These are phyloP conservation scores for Triplophysa bombifrons DNA, from an alignment of 2,797 vertebrate genomes.

Conservation along the genomic window DNA sequence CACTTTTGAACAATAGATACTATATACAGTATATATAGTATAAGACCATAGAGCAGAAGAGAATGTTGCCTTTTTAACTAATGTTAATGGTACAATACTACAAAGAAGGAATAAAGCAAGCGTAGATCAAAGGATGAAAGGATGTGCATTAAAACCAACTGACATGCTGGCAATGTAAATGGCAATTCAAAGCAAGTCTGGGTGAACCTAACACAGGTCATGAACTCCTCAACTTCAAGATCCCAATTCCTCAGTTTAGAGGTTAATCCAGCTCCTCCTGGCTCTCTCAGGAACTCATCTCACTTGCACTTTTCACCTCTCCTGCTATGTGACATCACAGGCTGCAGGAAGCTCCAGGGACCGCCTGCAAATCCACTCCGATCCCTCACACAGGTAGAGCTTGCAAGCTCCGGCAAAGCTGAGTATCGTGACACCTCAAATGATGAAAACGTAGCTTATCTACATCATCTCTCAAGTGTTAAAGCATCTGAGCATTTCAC, in stretches of 20 bases:
- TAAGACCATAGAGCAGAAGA: background rate
- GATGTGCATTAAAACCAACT: background rate
- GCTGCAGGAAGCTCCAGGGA: conserved; percentile 51
- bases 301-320: conserved; percentile 26
- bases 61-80: background rate
- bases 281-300: conserved; percentile 17
- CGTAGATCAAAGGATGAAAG: conserved; percentile 49
- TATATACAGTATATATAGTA: background rate
- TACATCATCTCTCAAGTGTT: conserved; percentile 31
- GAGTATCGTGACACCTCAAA: background rate
- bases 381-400: conserved; percentile 37
- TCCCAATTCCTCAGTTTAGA: conserved; percentile 46
- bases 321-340: conserved; percentile 48
- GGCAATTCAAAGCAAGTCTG: conserved; percentile 34
- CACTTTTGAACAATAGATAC: too few species aligned
- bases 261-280: conserved; percentile 54
- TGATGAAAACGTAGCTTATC: conserved; percentile 33
- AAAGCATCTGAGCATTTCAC: conserved; percentile 41
- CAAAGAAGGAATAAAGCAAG: conserved; percentile 14
- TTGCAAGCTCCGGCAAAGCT: conserved; percentile 10
- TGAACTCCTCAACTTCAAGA: conserved; percentile 52
- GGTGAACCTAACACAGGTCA: conserved; percentile 45
- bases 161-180: conserved; percentile 25
- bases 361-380: conserved; percentile 38
- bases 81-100: background rate